These are phyloP conservation scores for Myocastor coypus DNA, from an alignment of 2,113 vertebrate species.

Conservation along the genomic window DNA sequence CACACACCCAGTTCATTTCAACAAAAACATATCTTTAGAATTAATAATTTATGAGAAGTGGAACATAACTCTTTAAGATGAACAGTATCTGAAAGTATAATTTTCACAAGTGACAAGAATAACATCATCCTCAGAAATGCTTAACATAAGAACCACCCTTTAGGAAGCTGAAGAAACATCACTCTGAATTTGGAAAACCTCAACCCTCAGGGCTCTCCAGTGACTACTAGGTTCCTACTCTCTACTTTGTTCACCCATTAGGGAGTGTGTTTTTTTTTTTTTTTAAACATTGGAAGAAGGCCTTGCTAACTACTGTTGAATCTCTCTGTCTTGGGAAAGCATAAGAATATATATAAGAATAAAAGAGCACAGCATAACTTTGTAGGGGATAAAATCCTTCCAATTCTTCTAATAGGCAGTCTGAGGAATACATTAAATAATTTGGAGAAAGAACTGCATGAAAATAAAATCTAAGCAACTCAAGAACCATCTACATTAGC, in stretches of 20 bases:
- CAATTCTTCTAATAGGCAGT: slow-evolving; percentile 78
- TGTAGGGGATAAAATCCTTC: slow-evolving; percentile 76
- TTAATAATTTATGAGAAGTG: slow-evolving; percentile 60
- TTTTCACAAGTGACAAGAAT: slow-evolving; percentile 76
- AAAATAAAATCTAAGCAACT: slow-evolving; percentile 80
- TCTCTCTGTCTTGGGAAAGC: too few species aligned
- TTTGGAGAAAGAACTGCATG: slow-evolving; percentile 78
- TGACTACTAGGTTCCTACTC: too few species aligned
- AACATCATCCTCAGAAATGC: slow-evolving; percentile 78
- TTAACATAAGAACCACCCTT: slow-evolving; percentile 78
- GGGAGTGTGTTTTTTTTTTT: too few species aligned
- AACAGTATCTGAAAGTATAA: slow-evolving; percentile 66
- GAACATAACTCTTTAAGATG: slow-evolving; percentile 62
- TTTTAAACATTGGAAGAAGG: too few species aligned
- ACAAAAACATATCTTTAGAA: slow-evolving; percentile 72
- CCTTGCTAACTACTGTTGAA: too few species aligned
- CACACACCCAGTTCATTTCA: neutral
- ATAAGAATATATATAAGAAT: too few species aligned
- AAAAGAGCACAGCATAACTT: slow-evolving; percentile 69
- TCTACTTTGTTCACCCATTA: too few species aligned
- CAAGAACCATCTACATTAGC: slow-evolving; percentile 67
- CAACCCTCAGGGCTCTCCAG: too few species aligned
- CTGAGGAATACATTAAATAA: slow-evolving; percentile 80
- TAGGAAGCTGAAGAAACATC: neutral
- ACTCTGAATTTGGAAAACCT: too few species aligned